Base-by-base conservation (phyloP, 2,113 vertebrate genomes). In the Lophotis ruficrista region DNA sequence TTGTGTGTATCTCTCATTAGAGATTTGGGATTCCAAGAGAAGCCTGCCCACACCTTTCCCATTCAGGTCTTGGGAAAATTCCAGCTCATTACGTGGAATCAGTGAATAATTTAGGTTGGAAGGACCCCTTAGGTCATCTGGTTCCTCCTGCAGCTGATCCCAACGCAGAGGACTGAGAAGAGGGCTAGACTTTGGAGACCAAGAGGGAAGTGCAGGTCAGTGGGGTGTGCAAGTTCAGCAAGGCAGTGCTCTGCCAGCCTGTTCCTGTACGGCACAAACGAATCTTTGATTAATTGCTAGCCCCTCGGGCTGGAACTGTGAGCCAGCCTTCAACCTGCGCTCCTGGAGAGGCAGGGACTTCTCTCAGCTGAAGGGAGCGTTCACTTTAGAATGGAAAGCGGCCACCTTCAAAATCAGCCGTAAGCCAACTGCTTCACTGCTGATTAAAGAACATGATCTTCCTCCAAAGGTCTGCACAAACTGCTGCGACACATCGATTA, bases 21-120 rank as follows among this genome's bases (percentile, higher is more conserved):
- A 21, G 54, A 66, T 72, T 51, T 64, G 60, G 66, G 76, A 87
- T 89, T 91, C 87, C 93, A 87, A 4, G 45, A 71, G 58, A 38
- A 85, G 48, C 58, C 80, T 88, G 87, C 87, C 89, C 62, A 90
- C 93, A 93, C 83, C 48, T 94, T 92, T 96, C 89, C 60, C 91
- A 73, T 61, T 50, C 71, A 33, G 28, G 11, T 50, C 56, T 58
- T 85, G 89, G 83, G 80, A 57, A 7, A 6, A 84, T 12, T 87
- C 64, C 93, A 89, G 68, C 31, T 86, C 72, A n/a, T 77, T 81
- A 48, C 25, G 18, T 4, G 28, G 69, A 83, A 65, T 77, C 35
- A 43, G 41, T 43, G 41, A 43, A 43, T 43, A 43, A 43, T 43
- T 43, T 43, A 43, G 41, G 41, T 43, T 71, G 77, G 81, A 65